Conservation (phyloP, 2,113 vertebrate species). For the Polypterus bichir region DNA sequence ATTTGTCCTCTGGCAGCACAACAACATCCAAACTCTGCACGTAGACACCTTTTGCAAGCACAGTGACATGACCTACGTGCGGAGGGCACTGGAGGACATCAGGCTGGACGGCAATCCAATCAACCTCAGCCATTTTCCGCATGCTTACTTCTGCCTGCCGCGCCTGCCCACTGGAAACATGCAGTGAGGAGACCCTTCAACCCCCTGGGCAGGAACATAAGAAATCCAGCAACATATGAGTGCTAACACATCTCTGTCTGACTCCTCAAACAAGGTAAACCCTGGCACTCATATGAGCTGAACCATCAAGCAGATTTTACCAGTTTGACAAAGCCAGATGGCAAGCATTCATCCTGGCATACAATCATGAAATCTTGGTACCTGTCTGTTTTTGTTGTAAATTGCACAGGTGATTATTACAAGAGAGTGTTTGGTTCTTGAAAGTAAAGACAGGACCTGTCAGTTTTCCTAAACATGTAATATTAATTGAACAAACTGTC, state of each 20-base stretch:
- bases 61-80: slow-evolving; percentile 38
- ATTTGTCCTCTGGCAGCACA: slow-evolving; percentile 43
- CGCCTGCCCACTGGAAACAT: slow-evolving; percentile 52
- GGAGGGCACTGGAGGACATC: slow-evolving; percentile 55
- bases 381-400: too few relatives aligned
- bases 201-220: too few relatives aligned
- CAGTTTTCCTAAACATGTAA: too few relatives aligned
- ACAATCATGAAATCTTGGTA: too few relatives aligned
- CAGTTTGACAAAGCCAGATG: slow-evolving; percentile 15
- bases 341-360: not conserved
- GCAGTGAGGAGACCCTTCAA: slow-evolving; percentile 22
- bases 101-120: slow-evolving; percentile 64
- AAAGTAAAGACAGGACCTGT: too few relatives aligned
- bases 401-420: too few relatives aligned
- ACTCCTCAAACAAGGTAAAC: slow-evolving; percentile 1
- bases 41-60: slow-evolving; percentile 53
- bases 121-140: slow-evolving; percentile 52
- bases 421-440: too few relatives aligned
- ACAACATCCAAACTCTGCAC: slow-evolving; percentile 52
- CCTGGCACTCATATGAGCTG: slow-evolving; percentile 10
- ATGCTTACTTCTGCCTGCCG: slow-evolving; percentile 57
- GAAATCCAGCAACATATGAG: too few relatives aligned
- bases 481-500: too few relatives aligned
- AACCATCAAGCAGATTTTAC: slow-evolving; percentile 16
- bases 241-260: too few relatives aligned